Evolutionary conservation across 2,113 vertebrate genomes (phyloP).

Genomic region (Triplophysa rosa): DNA sequence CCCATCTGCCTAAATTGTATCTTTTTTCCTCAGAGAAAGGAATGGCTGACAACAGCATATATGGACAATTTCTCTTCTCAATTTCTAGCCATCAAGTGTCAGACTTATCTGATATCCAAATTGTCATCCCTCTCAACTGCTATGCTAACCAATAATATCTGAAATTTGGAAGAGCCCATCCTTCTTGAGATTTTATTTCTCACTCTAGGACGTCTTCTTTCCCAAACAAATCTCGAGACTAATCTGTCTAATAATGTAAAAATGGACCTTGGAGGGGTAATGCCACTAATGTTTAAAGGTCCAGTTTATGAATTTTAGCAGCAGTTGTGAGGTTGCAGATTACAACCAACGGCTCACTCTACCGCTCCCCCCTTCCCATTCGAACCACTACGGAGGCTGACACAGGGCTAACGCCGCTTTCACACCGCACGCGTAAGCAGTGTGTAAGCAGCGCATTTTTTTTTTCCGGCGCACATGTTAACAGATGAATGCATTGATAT

Average conservation of each 20-base stretch:
- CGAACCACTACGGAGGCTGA: too few relatives aligned
- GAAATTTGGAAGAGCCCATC: neutral
- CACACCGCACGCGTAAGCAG: too few relatives aligned
- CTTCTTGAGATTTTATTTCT: neutral
- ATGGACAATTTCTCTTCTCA: neutral
- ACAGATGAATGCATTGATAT: too few relatives aligned
- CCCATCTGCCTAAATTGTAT: neutral
- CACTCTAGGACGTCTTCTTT: too few relatives aligned
- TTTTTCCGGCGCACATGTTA: too few relatives aligned
- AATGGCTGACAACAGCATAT: neutral
- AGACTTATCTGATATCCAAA: neutral
- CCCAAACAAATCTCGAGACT: neutral
- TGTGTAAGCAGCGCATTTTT: too few relatives aligned
- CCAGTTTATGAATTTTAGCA: too few relatives aligned
- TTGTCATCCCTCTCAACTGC: neutral
- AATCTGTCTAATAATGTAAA: neutral
- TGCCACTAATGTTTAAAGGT: too few relatives aligned
- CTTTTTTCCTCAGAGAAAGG: neutral
- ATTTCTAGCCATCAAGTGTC: neutral
- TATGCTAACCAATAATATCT: neutral
- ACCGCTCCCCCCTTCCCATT: too few relatives aligned
- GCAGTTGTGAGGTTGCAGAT: too few relatives aligned
- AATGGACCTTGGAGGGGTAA: neutral
- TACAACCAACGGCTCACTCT: too few relatives aligned
- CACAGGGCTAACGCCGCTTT: too few relatives aligned